These are phyloP conservation scores for Coronaproctus castanopsis DNA, from an alignment of 2,888 invertebrate genomes.

Conservation along the genomic window DNA sequence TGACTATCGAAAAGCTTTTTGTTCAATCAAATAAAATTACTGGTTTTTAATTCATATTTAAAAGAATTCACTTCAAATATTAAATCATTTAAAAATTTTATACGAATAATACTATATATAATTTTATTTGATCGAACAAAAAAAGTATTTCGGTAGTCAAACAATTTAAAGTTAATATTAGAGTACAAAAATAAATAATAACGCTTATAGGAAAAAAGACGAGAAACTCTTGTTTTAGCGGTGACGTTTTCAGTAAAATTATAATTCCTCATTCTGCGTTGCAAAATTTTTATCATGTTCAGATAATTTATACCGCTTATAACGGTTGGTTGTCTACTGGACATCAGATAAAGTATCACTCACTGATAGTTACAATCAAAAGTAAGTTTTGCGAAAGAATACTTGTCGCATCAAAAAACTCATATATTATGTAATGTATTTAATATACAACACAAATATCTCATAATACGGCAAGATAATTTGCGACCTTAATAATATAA, in stretches of 20 bases:
- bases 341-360: constrained; percentile 61
- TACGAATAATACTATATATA: neutral
- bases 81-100: neutral
- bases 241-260: constrained; percentile 54
- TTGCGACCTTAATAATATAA: too few species aligned
- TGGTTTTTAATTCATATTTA: too few species aligned
- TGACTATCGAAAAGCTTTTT: too few species aligned
- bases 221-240: constrained; percentile 48
- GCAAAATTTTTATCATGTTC: constrained; percentile 46
- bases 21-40: too few species aligned
- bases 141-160: neutral
- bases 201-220: constrained; percentile 45
- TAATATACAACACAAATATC: too few species aligned
- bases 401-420: too few species aligned
- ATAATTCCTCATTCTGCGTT: constrained; percentile 75
- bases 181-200: neutral
- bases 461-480: too few species aligned
- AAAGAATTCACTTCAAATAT: neutral
- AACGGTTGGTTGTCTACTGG: constrained; percentile 79
- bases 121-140: neutral
- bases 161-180: neutral
- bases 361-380: constrained; percentile 65
- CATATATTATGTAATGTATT: too few species aligned
- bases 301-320: constrained; percentile 68
- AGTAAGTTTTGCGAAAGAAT: constrained; percentile 34